phyloP scores from a whole-genome alignment of 2,888 invertebrate species.

The Atethmia centrago region DNA sequence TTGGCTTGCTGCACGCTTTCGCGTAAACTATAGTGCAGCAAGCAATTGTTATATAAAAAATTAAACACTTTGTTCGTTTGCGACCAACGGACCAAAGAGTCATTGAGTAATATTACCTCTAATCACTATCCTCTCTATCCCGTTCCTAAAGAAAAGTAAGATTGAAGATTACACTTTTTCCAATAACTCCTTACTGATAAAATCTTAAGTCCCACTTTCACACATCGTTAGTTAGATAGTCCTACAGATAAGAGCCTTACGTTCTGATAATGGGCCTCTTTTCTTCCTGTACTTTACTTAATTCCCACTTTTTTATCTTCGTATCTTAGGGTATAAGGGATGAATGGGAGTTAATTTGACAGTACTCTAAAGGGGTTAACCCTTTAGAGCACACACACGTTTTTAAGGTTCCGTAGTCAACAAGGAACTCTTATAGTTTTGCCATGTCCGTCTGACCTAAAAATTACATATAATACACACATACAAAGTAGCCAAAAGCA shows the following conservation, averaged over 20 bases:
- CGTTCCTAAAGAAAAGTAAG: background rate
- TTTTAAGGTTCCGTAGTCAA: too few species aligned
- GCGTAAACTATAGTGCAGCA: background rate
- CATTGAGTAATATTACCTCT: background rate
- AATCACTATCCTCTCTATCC: background rate
- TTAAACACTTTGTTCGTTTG: background rate
- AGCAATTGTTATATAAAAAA: background rate
- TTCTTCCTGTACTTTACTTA: slow-evolving; percentile 40
- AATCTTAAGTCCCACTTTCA: slow-evolving; percentile 43
- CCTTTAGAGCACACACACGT: too few species aligned
- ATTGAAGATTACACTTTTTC: background rate
- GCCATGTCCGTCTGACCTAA: too few species aligned
- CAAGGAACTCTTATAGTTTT: too few species aligned
- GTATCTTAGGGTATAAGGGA: background rate
- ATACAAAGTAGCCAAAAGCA: too few species aligned
- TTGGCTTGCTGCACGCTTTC: background rate
- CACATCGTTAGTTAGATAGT: slow-evolving; percentile 48
- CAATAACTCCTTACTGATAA: slow-evolving; percentile 43
- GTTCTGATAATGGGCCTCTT: slow-evolving; percentile 34
- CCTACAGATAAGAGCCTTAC: slow-evolving; percentile 23
- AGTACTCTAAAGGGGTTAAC: background rate
- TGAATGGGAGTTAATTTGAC: slow-evolving; percentile 6
- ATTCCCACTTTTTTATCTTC: slow-evolving; percentile 30
- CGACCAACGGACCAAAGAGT: background rate
- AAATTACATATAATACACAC: too few species aligned